A percentile compares a stretch with the other conserved stretches of the same genome.
These are phyloP conservation scores for Coenonympha glycerion DNA, from an alignment of 2,888 invertebrate genomes.

Conservation along the genomic window DNA sequence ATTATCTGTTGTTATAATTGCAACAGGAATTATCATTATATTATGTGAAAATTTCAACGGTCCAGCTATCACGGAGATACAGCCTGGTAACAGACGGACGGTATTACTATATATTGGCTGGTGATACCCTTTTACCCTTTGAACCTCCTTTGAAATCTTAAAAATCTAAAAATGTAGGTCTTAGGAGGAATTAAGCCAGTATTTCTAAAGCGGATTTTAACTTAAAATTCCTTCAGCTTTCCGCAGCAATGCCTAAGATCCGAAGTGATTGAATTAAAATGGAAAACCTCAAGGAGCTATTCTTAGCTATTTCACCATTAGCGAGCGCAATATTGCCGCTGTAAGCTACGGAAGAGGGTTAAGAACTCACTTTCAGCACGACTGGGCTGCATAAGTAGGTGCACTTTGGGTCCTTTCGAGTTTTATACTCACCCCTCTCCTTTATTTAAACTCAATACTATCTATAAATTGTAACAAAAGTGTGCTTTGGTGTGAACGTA, in stretches of 20 bases:
- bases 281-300: conserved; percentile 4
- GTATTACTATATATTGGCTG: no score
- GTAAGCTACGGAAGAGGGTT: not conserved
- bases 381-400: not conserved
- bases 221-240: conserved; percentile 5
- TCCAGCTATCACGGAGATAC: no score
- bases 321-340: not conserved
- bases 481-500: not conserved
- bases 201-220: not conserved
- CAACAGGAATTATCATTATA: no score
- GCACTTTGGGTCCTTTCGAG: not conserved
- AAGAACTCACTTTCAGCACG: not conserved
- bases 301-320: conserved; percentile 9
- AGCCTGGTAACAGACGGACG: no score
- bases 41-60: no score
- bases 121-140: no score
- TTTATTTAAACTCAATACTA: no score
- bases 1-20: no score
- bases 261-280: conserved; percentile 12
- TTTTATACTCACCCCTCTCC: not conserved
- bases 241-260: not conserved
- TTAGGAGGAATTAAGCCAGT: no score
- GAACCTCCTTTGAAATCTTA: no score
- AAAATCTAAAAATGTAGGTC: no score
- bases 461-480: not conserved